These are phyloP conservation scores for Pan paniscus DNA, from an alignment of 2,113 vertebrate species.

Conservation along the genomic window DNA sequence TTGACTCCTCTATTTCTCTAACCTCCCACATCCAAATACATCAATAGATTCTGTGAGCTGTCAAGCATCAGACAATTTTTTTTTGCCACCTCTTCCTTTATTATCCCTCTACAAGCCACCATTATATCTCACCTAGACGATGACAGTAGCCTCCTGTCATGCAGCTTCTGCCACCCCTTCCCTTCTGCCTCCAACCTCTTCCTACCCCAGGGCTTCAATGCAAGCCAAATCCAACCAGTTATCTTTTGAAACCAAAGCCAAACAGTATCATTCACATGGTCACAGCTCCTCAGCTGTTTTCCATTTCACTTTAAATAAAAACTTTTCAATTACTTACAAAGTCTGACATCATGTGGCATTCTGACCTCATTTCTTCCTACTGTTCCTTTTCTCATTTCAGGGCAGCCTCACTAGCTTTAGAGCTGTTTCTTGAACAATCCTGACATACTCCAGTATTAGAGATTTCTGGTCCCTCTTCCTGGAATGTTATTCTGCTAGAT, in stretches of 20 bases:
- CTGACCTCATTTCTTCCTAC: not conserved
- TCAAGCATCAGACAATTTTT: not conserved
- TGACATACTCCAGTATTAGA: not conserved
- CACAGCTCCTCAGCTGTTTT: not conserved
- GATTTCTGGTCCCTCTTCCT: not conserved
- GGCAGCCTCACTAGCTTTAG: not conserved
- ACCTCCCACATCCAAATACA: not conserved
- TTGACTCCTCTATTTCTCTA: not conserved
- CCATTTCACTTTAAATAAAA: not conserved
- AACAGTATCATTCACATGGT: not conserved
- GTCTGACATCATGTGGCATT: not conserved
- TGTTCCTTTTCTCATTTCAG: not conserved
- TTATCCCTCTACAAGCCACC: not conserved
- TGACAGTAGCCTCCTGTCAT: fast-evolving
- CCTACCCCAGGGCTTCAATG: not conserved
- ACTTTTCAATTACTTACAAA: not conserved
- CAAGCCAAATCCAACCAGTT: not conserved
- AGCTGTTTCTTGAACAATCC: not conserved
- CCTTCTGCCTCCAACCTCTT: not conserved
- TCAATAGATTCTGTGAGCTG: not conserved
- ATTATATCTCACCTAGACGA: not conserved
- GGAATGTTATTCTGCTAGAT: not conserved
- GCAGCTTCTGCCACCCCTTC: not conserved
- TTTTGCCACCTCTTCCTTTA: not conserved
- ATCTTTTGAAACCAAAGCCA: not conserved